phyloP scores from a whole-genome alignment of 2,113 vertebrate genomes.

The Elephantulus edwardii region DNA sequence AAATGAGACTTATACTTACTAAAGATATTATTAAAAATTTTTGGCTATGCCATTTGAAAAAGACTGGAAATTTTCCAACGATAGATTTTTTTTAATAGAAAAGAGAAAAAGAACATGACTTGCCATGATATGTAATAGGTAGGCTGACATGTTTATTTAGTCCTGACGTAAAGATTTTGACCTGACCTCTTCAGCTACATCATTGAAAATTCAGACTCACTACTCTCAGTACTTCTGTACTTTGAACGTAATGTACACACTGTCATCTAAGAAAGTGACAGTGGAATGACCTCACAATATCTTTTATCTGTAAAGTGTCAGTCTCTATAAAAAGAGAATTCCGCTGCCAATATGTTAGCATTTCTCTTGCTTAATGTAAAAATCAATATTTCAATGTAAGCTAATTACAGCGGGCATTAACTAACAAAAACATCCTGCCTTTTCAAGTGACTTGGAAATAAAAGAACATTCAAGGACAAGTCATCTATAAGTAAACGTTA shows the following conservation, averaged over 20 bases:
- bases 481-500: constrained; percentile 23
- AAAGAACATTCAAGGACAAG: constrained; percentile 43
- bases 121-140: constrained; percentile 40
- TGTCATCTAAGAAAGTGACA: constrained; percentile 29
- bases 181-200: not conserved
- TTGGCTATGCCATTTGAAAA: constrained; percentile 39
- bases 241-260: constrained; percentile 44
- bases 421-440: constrained; percentile 62
- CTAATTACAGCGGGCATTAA: constrained; percentile 76
- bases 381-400: constrained; percentile 80
- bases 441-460: constrained; percentile 55
- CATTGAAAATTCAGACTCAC: constrained; percentile 5
- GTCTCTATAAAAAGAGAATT: constrained; percentile 74
- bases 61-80: not conserved
- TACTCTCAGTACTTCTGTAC: not conserved
- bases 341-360: constrained; percentile 63
- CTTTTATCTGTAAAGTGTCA: constrained; percentile 70
- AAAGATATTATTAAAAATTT: constrained; percentile 20
- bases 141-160: constrained; percentile 44
- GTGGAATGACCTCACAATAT: not conserved
- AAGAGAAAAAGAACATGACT: constrained; percentile 32
- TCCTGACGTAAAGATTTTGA: constrained; percentile 46
- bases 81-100: constrained; percentile 61
- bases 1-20: not conserved
- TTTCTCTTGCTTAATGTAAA: constrained; percentile 79